Percentiles rank a stretch among this genome's conserved stretches.
Evolutionary conservation across 1,140 invertebrate species (phyloP).

Genomic region (Solenopsis invicta): DNA sequence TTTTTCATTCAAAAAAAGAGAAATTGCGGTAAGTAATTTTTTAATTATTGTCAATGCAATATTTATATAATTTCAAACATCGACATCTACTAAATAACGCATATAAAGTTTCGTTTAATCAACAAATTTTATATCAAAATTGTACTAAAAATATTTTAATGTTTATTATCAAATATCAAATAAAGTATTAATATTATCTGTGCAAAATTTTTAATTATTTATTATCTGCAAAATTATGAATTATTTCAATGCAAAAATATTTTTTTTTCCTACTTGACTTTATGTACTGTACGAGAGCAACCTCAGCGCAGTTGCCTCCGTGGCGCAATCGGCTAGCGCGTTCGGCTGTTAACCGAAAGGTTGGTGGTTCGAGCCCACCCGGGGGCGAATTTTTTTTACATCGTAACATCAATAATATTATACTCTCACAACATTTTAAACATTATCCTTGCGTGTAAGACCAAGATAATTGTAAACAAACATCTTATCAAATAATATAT

Average conservation of each 20-base stretch:
- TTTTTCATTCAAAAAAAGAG: not conserved
- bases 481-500: not conserved
- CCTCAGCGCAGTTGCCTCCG: slow-evolving; percentile 87
- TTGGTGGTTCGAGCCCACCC: slow-evolving; percentile 95
- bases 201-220: too few relatives aligned
- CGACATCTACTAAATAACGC: too few relatives aligned
- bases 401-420: not conserved
- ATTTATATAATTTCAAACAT: too few relatives aligned
- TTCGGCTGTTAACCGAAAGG: slow-evolving; percentile 97
- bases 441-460: not conserved
- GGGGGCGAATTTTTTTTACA: slow-evolving; percentile 86
- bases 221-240: not conserved
- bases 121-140: not conserved
- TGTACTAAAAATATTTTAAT: not conserved
- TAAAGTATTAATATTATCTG: not conserved
- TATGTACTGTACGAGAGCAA: not conserved
- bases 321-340: slow-evolving; percentile 94
- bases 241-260: not conserved
- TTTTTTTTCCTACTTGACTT: not conserved
- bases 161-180: not conserved
- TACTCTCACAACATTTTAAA: not conserved
- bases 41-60: not conserved
- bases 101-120: not conserved
- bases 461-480: not conserved
- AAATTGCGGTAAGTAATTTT: not conserved